Conservation (phyloP, 2,113 vertebrate species). For the Ploceus nigricollis region DNA sequence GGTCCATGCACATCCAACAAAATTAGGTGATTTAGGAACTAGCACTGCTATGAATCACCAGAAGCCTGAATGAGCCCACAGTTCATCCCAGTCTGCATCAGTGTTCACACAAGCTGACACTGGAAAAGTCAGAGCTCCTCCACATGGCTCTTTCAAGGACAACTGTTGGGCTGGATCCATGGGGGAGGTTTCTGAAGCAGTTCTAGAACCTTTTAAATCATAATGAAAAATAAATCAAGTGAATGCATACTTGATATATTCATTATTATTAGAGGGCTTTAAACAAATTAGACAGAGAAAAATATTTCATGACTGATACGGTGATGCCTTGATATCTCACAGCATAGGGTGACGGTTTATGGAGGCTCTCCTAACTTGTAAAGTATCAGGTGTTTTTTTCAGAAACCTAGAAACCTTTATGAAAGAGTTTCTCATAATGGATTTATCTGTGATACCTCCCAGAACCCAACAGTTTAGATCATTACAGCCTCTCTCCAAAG, state of each 20-base stretch:
- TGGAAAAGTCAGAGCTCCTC: not conserved
- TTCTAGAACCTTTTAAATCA: not conserved
- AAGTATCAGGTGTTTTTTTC: not conserved
- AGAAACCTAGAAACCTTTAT: not conserved
- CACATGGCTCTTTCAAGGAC: not conserved
- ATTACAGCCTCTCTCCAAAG: not conserved
- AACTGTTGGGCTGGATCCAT: not conserved
- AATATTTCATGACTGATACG: not conserved
- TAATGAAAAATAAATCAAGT: not conserved
- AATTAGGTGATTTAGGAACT: not conserved
- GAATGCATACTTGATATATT: not conserved
- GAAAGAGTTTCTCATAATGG: not conserved
- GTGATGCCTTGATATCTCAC: not conserved
- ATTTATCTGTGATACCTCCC: not conserved
- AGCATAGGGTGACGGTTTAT: not conserved
- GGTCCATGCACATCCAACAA: not conserved
- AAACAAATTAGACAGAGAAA: not conserved
- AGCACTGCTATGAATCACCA: not conserved
- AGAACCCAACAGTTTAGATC: not conserved
- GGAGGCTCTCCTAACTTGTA: not conserved
- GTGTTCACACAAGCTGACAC: not conserved
- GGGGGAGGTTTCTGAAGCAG: rapidly evolving
- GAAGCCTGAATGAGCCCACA: not conserved
- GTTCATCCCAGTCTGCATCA: not conserved
- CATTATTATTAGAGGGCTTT: not conserved